phyloP scores from a whole-genome alignment of 2,888 invertebrate genomes.

The Cosmia trapezina region DNA sequence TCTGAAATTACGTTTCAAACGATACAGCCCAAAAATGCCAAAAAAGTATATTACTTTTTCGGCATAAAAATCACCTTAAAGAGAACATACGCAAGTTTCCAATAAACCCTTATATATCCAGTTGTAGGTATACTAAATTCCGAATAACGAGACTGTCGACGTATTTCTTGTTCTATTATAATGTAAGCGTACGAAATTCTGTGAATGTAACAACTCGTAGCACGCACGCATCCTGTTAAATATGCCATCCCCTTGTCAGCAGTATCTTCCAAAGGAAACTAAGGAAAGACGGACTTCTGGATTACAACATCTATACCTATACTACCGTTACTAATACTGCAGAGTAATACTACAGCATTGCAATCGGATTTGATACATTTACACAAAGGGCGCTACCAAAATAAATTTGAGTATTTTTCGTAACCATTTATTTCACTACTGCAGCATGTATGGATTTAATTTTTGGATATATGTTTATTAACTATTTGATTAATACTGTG shows the following conservation, averaged over 20 bases:
- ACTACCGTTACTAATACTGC: background rate
- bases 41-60: constrained; percentile 8
- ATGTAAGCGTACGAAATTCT: background rate
- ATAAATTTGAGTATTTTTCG: too few relatives aligned
- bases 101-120: background rate
- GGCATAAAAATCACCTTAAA: background rate
- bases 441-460: too few relatives aligned
- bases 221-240: constrained; percentile 18
- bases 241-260: constrained; percentile 26
- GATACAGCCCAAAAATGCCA: background rate
- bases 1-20: background rate
- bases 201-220: constrained; percentile 8
- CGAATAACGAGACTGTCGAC: constrained; percentile 24
- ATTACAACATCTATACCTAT: background rate
- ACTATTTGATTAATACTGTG: too few relatives aligned
- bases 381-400: too few relatives aligned
- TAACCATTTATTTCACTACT: too few relatives aligned
- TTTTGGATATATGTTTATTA: too few relatives aligned
- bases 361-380: background rate
- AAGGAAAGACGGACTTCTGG: constrained; percentile 8
- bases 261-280: constrained; percentile 24
- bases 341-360: background rate
- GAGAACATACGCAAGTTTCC: background rate
- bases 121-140: constrained; percentile 8
- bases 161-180: constrained; percentile 16